Evolutionary conservation across 2,888 invertebrate species (phyloP).

Genomic region (Pandemis cinnamomeana): DNA sequence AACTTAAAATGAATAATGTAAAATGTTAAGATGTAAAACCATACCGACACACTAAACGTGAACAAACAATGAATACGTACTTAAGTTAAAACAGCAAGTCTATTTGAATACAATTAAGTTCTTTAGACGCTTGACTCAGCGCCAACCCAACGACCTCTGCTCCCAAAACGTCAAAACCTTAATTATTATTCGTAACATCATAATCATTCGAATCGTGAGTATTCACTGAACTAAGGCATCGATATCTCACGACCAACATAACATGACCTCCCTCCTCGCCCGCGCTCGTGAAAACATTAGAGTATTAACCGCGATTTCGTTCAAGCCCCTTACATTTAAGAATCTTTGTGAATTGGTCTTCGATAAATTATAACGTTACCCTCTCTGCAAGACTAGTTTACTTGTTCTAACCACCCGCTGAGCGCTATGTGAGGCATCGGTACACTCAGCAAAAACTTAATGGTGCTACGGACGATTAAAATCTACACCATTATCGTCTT

Average conservation of each 20-base stretch:
- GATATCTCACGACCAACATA: conserved; percentile 61
- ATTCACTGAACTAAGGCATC: conserved; percentile 74
- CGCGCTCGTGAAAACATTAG: conserved; percentile 4
- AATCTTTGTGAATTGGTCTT: conserved; percentile 69
- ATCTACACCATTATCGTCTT: conserved; percentile 55
- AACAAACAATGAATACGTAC: neutral
- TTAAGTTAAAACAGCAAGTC: conserved; percentile 11
- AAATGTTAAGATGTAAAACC: neutral
- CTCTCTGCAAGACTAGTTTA: conserved; percentile 76
- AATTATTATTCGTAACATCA: conserved; percentile 80
- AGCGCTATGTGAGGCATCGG: conserved; percentile 77
- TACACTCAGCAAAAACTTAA: conserved; percentile 63
- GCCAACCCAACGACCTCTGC: conserved; percentile 58
- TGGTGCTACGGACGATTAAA: conserved; percentile 53
- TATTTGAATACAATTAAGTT: conserved; percentile 28
- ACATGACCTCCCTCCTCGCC: conserved; percentile 48
- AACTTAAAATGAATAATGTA: neutral
- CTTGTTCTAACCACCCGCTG: conserved; percentile 80
- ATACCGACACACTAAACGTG: neutral
- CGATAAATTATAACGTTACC: conserved; percentile 80
- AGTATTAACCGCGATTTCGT: conserved; percentile 14
- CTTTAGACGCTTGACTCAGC: conserved; percentile 41
- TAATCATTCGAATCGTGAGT: conserved; percentile 79
- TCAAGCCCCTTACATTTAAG: conserved; percentile 44
- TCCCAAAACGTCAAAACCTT: conserved; percentile 77